Percentiles rank a stretch among this genome's conserved stretches.
Evolutionary conservation across 2,113 vertebrate species (phyloP).

Genomic region (Odontophorus gujanensis): DNA sequence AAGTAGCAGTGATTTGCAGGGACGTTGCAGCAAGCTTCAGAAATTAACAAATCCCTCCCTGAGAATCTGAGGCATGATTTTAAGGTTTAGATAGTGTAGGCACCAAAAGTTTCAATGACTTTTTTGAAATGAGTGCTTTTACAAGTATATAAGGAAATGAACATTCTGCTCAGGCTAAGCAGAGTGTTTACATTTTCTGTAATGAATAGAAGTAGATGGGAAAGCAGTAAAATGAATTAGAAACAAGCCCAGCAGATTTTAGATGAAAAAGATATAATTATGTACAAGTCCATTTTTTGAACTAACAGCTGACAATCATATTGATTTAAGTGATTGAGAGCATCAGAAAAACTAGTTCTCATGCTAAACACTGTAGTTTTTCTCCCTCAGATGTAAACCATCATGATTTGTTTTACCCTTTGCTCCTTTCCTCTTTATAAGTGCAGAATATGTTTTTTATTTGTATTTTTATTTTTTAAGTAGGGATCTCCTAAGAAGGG

Average conservation of each 20-base stretch:
- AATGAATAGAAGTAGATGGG: background rate
- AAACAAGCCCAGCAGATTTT: background rate
- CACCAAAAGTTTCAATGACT: background rate
- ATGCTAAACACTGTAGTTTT: too few relatives aligned
- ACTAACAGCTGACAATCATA: background rate
- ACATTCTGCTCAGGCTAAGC: background rate
- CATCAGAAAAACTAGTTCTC: background rate
- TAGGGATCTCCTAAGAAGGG: background rate
- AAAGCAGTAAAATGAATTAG: slow-evolving; percentile 16
- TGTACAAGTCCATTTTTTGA: background rate
- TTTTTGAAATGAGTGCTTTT: slow-evolving; percentile 5
- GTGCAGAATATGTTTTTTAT: background rate
- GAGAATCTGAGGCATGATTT: background rate
- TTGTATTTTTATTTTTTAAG: background rate
- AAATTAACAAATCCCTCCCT: background rate
- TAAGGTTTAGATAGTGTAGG: background rate
- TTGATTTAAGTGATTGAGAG: background rate
- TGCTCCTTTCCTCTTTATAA: background rate
- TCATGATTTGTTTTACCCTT: background rate
- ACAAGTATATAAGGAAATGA: background rate
- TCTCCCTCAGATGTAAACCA: background rate
- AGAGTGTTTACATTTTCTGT: background rate
- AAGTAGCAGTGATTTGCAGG: background rate
- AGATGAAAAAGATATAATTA: background rate
- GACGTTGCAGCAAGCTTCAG: background rate